Conservation (phyloP, 2,113 vertebrate genomes). For the Galemys pyrenaicus region DNA sequence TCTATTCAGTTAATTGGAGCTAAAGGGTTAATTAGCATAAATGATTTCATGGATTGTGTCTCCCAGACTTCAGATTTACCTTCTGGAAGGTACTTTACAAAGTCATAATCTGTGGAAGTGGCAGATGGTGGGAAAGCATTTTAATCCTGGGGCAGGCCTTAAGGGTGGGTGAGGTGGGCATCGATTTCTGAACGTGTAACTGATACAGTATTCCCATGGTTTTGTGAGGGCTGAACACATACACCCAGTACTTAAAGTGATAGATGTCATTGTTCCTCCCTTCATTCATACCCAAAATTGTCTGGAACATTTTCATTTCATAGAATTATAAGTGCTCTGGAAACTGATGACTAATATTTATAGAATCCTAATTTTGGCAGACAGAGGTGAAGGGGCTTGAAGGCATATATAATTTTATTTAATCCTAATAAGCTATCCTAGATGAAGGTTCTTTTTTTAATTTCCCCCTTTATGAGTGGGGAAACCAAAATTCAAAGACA, state of each 20-base stretch:
- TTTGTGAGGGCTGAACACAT: neutral
- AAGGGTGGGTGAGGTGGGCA: neutral
- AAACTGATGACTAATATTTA: neutral
- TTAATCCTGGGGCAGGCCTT: constrained; percentile 21
- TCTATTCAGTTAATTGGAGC: constrained; percentile 65
- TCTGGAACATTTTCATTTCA: constrained; percentile 18
- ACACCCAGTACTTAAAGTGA: neutral
- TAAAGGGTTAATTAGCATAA: constrained; percentile 75
- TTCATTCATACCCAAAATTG: neutral
- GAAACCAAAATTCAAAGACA: neutral
- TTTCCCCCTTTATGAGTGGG: neutral
- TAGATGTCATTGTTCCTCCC: neutral
- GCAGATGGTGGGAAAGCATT: constrained; percentile 69
- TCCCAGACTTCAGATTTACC: constrained; percentile 72
- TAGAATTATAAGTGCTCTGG: neutral
- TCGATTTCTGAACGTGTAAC: neutral
- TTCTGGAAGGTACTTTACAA: constrained; percentile 60
- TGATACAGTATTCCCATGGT: neutral
- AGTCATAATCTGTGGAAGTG: constrained; percentile 61
- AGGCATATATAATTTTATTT: neutral
- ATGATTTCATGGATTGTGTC: constrained; percentile 46
- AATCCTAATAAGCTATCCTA: neutral
- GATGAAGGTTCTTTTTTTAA: neutral
- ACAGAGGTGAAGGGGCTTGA: neutral
- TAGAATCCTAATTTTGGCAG: neutral